These are phyloP conservation scores for Scolopax mira DNA, from an alignment of 2,113 vertebrate genomes.

Conservation along the genomic window DNA sequence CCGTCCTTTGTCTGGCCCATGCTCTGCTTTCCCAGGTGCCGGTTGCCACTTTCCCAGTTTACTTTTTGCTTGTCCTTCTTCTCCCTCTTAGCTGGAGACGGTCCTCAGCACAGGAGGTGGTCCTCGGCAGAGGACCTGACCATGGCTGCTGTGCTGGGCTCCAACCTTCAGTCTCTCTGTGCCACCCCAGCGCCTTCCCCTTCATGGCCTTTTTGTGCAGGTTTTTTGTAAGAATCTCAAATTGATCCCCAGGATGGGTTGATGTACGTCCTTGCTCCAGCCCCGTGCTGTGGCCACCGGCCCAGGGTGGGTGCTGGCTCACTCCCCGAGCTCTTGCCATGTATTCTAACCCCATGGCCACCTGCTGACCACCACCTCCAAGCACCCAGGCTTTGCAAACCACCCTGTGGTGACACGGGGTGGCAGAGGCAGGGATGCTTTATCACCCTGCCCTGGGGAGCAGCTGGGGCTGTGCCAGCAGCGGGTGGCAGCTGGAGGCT, in stretches of 20 bases:
- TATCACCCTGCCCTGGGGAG: rapidly evolving
- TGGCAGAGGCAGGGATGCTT: neutral
- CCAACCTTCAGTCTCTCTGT: neutral
- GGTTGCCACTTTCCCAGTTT: neutral
- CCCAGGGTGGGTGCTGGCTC: neutral
- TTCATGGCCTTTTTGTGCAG: rapidly evolving
- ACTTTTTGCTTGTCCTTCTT: neutral
- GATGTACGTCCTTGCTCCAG: rapidly evolving
- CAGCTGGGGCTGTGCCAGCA: rapidly evolving
- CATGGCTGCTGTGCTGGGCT: rapidly evolving
- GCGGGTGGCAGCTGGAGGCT: neutral
- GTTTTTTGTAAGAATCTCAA: rapidly evolving
- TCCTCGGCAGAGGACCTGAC: neutral
- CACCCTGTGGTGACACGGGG: rapidly evolving
- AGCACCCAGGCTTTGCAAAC: neutral
- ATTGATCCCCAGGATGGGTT: rapidly evolving
- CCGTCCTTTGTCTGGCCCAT: neutral
- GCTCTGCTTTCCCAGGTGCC: neutral
- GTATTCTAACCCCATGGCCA: rapidly evolving
- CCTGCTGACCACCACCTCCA: rapidly evolving
- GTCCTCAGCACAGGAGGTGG: rapidly evolving
- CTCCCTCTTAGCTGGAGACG: rapidly evolving
- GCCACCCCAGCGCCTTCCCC: neutral
- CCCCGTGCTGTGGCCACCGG: neutral
- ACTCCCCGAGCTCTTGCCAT: rapidly evolving